phyloP scores from a whole-genome alignment of 2,113 vertebrate genomes.

The Gracilinanus agilis region DNA sequence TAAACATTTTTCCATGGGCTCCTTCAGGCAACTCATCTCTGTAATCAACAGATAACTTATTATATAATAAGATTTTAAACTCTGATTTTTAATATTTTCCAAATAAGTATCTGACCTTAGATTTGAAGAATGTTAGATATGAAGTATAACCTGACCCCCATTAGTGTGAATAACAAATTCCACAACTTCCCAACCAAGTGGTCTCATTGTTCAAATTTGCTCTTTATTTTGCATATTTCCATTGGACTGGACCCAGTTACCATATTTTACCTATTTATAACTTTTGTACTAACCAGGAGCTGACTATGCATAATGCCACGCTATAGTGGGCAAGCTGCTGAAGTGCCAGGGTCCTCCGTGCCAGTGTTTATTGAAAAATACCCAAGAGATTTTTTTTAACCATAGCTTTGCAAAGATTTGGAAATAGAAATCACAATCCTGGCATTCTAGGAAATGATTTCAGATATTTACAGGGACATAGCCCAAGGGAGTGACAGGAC shows the following conservation, averaged over 20 bases:
- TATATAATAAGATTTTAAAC: neutral
- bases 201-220: neutral
- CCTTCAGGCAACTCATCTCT: neutral
- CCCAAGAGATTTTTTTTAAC: neutral
- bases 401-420: neutral
- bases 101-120: neutral
- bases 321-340: neutral
- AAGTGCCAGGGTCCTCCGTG: neutral
- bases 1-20: neutral
- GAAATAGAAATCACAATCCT: neutral
- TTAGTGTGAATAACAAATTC: neutral
- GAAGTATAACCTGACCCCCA: neutral
- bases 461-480: neutral
- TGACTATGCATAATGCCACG: neutral
- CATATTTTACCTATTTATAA: neutral
- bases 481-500: neutral
- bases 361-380: neutral
- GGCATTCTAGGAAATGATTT: neutral
- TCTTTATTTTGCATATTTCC: neutral
- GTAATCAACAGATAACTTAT: neutral
- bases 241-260: neutral
- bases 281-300: neutral
- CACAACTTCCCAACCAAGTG: no score
- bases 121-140: neutral
- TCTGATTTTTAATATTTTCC: neutral